Percentiles rank a stretch among this genome's conserved stretches.
Conservation (phyloP, 1,140 invertebrate genomes). For the Cataglyphis hispanica region DNA sequence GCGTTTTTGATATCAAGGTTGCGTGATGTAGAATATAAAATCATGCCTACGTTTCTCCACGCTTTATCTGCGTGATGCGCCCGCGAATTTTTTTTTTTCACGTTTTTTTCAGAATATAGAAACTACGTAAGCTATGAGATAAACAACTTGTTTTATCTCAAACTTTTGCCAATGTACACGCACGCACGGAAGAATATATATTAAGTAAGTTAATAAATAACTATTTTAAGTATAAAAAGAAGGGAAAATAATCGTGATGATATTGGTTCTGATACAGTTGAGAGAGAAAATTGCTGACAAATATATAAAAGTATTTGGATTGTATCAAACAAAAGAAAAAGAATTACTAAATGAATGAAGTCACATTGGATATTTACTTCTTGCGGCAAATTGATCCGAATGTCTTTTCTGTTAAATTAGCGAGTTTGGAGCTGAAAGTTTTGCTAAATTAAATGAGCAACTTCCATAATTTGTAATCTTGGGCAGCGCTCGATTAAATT, state of each 20-base stretch:
- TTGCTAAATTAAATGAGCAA: constrained; percentile 67
- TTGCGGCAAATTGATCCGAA: constrained; percentile 1
- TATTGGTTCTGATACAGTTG: not conserved
- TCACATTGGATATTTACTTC: constrained; percentile 37
- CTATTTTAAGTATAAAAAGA: not conserved
- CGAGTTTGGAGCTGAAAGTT: constrained; percentile 59
- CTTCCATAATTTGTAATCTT: constrained; percentile 70
- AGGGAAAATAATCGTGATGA: not conserved
- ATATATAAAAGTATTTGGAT: not conserved
- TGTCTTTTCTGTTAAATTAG: constrained; percentile 57
- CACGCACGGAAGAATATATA: not conserved
- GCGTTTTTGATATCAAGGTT: constrained; percentile 40
- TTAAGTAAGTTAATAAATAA: not conserved
- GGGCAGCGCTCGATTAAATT: constrained; percentile 73
- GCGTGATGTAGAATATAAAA: constrained; percentile 42
- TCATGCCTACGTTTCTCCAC: constrained; percentile 20
- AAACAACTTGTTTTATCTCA: not conserved
- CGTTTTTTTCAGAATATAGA: not conserved
- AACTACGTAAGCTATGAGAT: not conserved
- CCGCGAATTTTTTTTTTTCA: constrained; percentile 7
- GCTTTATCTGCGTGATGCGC: constrained; percentile 13
- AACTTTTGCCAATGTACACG: not conserved
- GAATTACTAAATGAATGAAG: not conserved
- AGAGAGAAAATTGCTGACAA: not conserved
- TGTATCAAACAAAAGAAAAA: not conserved